A percentile compares a stretch with the other conserved stretches of the same genome.
These are phyloP conservation scores for Salvelinus sp. DNA, from an alignment of 2,113 vertebrate species.

Conservation along the genomic window DNA sequence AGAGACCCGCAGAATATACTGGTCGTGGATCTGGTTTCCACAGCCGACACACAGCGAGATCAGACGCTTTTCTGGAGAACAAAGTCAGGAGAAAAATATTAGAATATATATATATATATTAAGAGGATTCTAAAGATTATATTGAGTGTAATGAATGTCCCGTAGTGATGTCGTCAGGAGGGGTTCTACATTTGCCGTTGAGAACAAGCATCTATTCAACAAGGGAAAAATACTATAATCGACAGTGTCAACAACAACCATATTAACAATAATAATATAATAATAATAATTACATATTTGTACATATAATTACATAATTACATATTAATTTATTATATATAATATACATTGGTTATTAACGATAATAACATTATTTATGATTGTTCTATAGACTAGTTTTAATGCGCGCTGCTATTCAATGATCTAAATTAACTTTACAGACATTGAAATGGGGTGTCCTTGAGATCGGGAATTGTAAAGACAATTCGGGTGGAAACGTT, in stretches of 20 bases:
- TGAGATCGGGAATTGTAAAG: not conserved
- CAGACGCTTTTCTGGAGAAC: constrained; percentile 92
- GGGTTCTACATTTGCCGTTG: too few species aligned
- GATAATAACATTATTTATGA: not conserved
- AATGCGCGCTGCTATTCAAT: not conserved
- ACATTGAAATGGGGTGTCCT: not conserved
- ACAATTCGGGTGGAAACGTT: not conserved
- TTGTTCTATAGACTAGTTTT: not conserved
- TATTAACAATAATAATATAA: constrained; percentile 6
- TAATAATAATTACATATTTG: too few species aligned
- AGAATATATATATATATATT: not conserved
- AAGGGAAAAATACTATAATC: too few species aligned
- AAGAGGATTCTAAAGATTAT: too few species aligned
- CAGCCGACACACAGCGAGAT: constrained; percentile 99
- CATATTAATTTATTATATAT: not conserved
- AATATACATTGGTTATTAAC: not conserved
- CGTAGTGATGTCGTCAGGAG: too few species aligned
- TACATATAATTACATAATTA: too few species aligned
- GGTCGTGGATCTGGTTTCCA: constrained; percentile 99
- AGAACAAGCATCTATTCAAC: too few species aligned
- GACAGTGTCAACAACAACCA: too few species aligned
- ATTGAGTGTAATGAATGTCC: too few species aligned
- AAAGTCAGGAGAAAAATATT: constrained; percentile 49
- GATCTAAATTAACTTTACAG: not conserved
- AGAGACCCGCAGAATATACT: constrained; percentile 97